Conservation (phyloP, 23 tunicate species). For the Phallusia fumigata region DNA sequence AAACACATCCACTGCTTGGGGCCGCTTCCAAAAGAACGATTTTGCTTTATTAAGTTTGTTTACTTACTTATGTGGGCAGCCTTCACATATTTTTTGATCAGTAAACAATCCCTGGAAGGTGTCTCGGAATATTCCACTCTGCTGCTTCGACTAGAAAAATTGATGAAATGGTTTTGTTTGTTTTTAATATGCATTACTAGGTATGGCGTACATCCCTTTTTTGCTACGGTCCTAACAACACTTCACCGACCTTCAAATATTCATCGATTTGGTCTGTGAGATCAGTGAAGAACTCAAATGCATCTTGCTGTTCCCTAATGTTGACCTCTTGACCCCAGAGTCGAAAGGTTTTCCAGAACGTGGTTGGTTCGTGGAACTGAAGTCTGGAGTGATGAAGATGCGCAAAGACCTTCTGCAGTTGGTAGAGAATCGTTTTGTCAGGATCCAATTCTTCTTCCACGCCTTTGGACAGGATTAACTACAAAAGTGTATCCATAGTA, state of each 20-base stretch:
- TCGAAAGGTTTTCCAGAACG: slow-evolving; percentile 83
- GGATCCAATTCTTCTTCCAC: slow-evolving; percentile 29
- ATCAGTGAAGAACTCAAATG: slow-evolving; percentile 86
- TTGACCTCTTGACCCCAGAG: slow-evolving; percentile 79
- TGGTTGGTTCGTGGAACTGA: slow-evolving; percentile 62
- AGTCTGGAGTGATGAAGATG: slow-evolving; percentile 72
- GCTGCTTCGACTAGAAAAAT: slow-evolving; percentile 39
- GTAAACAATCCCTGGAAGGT: slow-evolving; percentile 67
- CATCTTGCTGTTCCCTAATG: slow-evolving; percentile 94
- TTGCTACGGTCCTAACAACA: background rate
- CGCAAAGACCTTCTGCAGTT: slow-evolving; percentile 74
- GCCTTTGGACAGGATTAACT: slow-evolving; percentile 60
- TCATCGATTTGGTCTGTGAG: slow-evolving; percentile 90
- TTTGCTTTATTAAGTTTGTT: background rate
- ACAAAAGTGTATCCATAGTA: too few species aligned
- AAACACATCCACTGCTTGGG: too few species aligned
- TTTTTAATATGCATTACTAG: too few species aligned
- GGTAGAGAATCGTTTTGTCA: slow-evolving; percentile 60
- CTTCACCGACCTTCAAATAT: slow-evolving; percentile 53
- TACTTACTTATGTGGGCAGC: slow-evolving; percentile 88
- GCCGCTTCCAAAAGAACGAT: too few species aligned
- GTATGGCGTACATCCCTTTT: too few species aligned
- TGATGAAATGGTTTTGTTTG: too few species aligned
- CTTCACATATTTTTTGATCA: slow-evolving; percentile 93
- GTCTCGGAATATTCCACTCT: slow-evolving; percentile 44